Evolutionary conservation across 2,113 vertebrate species (phyloP).

Genomic region (Chroicocephalus ridibundus): DNA sequence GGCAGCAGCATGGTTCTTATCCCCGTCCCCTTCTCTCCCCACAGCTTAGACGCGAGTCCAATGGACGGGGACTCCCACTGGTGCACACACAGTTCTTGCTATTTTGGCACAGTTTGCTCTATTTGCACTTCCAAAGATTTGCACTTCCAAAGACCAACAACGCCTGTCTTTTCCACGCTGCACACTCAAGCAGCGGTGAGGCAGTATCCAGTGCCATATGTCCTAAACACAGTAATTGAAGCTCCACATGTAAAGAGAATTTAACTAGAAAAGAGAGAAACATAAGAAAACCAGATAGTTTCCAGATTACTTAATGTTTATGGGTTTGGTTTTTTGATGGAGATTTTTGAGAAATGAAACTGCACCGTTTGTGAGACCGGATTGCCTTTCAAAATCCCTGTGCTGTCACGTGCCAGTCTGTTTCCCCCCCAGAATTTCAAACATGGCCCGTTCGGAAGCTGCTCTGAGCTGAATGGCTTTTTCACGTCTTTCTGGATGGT

Average conservation of each 20-base stretch:
- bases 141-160: not conserved
- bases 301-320: not conserved
- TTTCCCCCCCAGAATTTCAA: not conserved
- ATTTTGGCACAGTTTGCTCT: not conserved
- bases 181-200: not conserved
- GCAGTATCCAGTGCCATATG: not conserved
- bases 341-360: slow-evolving; percentile 20
- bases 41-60: rapidly evolving
- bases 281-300: not conserved
- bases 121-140: too few relatives aligned
- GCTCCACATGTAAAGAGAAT: not conserved
- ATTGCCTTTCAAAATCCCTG: not conserved
- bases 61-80: not conserved
- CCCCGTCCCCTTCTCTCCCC: not conserved
- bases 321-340: not conserved
- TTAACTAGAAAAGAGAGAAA: not conserved
- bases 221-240: not conserved
- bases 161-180: not conserved
- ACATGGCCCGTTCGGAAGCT: not conserved
- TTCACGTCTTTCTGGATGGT: not conserved
- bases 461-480: not conserved
- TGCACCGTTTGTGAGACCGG: not conserved
- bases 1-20: not conserved
- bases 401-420: rapidly evolving
- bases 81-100: not conserved